A percentile compares a stretch with the other conserved stretches of the same genome.
Conservation (phyloP, 35 echinoderm and acorn worm genomes). For the Apostichopus parvimensis region DNA sequence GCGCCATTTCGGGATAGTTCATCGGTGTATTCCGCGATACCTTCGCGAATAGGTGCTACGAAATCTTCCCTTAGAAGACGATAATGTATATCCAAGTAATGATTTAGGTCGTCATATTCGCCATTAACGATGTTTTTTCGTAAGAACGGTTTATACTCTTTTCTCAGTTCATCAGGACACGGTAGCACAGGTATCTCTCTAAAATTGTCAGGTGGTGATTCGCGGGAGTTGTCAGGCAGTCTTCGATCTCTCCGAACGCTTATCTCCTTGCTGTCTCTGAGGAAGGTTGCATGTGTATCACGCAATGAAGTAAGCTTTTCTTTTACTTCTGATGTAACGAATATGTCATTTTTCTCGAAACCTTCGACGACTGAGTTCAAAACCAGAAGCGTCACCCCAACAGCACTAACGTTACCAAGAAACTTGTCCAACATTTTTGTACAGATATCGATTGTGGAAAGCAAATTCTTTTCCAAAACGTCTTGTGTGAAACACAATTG, state of each 20-base stretch:
- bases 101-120: conserved; percentile 49
- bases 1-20: neutral
- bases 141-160: conserved; percentile 44
- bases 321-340: neutral
- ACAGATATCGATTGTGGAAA: neutral
- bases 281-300: neutral
- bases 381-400: conserved; percentile 39
- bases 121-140: conserved; percentile 61
- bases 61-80: conserved; percentile 79
- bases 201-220: conserved; percentile 80
- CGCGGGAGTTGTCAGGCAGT: neutral
- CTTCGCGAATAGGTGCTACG: conserved; percentile 66
- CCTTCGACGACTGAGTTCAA: conserved; percentile 12
- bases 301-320: neutral
- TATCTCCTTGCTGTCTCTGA: conserved; percentile 34
- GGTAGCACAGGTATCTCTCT: conserved; percentile 54
- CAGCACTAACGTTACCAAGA: conserved; percentile 26
- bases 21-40: conserved; percentile 49
- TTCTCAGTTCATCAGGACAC: conserved; percentile 11
- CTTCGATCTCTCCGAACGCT: neutral
- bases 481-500: neutral
- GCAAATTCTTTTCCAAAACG: neutral
- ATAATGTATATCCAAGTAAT: conserved; percentile 68
- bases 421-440: conserved; percentile 30
- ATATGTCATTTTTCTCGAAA: neutral